Percentiles rank a stretch among this genome's conserved stretches.
Conservation (phyloP, 2,888 invertebrate species). For the Protophormia terraenovae region DNA sequence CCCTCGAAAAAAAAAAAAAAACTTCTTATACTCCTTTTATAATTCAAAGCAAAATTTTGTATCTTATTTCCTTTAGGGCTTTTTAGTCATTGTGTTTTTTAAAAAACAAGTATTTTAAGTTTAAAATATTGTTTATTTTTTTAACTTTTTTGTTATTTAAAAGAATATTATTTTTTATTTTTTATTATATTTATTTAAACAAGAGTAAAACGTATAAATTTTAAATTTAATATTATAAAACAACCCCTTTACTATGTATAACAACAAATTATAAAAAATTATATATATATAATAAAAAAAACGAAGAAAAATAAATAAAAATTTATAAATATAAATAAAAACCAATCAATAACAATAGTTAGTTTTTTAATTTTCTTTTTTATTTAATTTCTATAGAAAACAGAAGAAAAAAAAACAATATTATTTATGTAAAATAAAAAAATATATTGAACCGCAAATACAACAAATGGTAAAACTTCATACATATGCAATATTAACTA, state of each 20-base stretch:
- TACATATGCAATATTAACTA: slow-evolving; percentile 51
- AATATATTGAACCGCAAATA: slow-evolving; percentile 53
- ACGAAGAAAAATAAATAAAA: slow-evolving; percentile 24
- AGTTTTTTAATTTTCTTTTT: slow-evolving; percentile 13
- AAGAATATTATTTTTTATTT: background rate
- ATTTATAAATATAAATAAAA: slow-evolving; percentile 25
- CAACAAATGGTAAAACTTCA: slow-evolving; percentile 36
- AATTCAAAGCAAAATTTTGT: background rate
- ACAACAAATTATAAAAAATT: slow-evolving; percentile 1
- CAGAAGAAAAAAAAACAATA: slow-evolving; percentile 64
- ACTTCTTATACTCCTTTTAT: background rate
- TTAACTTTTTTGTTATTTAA: slow-evolving; percentile 11
- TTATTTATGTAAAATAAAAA: slow-evolving; percentile 47
- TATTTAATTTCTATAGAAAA: background rate
- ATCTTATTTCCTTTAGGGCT: slow-evolving; percentile 28
- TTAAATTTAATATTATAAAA: slow-evolving; percentile 1
- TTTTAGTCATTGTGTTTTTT: slow-evolving; percentile 49
- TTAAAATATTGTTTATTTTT: slow-evolving; percentile 7
- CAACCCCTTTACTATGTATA: background rate
- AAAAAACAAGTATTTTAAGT: slow-evolving; percentile 33
- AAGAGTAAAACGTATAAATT: background rate
- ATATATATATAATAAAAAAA: background rate
- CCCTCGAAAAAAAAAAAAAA: background rate
- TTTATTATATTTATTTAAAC: slow-evolving; percentile 39
- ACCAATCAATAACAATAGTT: slow-evolving; percentile 53